phyloP scores from a whole-genome alignment of 2,113 vertebrate genomes.

The Clarias macrocephalus region DNA sequence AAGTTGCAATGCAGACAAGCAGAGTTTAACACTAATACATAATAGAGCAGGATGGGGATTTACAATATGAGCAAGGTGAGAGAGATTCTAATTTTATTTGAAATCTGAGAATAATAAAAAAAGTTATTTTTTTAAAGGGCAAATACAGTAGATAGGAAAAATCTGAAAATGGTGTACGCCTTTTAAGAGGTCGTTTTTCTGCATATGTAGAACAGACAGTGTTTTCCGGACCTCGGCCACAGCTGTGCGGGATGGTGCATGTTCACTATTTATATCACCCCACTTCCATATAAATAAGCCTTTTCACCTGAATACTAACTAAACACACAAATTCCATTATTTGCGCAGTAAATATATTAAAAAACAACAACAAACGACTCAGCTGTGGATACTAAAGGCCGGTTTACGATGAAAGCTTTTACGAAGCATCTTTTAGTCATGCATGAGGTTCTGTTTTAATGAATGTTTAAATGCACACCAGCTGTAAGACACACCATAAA shows the following conservation, averaged over 20 bases:
- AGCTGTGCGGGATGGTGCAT: no score
- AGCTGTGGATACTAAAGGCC: not conserved
- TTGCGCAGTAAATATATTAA: not conserved
- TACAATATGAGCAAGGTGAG: not conserved
- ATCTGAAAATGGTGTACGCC: not conserved
- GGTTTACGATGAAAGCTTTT: constrained; percentile 8
- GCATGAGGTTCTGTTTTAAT: constrained; percentile 22
- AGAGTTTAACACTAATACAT: not conserved
- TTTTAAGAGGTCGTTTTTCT: not conserved
- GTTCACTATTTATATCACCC: constrained; percentile 11
- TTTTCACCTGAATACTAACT: constrained; percentile 13
- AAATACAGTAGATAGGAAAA: not conserved
- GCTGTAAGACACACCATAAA: constrained; percentile 17
- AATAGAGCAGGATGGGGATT: not conserved
- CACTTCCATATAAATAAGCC: not conserved
- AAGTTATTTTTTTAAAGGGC: not conserved
- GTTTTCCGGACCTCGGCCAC: not conserved
- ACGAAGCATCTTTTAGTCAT: constrained; percentile 19
- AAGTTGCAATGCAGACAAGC: not conserved
- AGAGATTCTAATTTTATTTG: not conserved
- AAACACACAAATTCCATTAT: not conserved
- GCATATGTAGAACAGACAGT: not conserved
- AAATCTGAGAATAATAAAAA: not conserved
- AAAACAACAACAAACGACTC: not conserved
- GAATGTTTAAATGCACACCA: constrained; percentile 21